phyloP scores from a whole-genome alignment of 2,888 invertebrate genomes.

The Mesoligia furuncula region DNA sequence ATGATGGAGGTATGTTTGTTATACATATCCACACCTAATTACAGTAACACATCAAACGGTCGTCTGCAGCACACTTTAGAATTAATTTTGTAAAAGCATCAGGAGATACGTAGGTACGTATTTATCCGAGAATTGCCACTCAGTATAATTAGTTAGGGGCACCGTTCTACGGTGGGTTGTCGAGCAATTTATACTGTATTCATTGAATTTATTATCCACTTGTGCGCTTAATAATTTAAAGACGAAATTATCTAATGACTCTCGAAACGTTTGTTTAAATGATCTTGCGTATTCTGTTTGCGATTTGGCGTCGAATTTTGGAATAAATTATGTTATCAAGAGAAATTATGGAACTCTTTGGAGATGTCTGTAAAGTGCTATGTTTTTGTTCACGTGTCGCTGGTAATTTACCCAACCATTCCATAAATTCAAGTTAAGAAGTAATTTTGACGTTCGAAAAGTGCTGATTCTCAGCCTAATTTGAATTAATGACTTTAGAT shows the following conservation, averaged over 20 bases:
- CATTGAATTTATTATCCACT: constrained; percentile 66
- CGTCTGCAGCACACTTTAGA: constrained; percentile 37
- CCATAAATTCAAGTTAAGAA: neutral
- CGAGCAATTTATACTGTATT: constrained; percentile 59
- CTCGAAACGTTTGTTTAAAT: constrained; percentile 53
- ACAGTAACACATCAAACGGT: constrained; percentile 43
- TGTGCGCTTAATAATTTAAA: constrained; percentile 64
- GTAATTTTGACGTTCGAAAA: no score
- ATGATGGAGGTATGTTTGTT: no score
- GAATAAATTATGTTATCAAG: neutral
- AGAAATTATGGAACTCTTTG: neutral
- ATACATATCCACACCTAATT: constrained; percentile 27
- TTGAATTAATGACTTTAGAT: no score
- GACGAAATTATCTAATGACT: constrained; percentile 58
- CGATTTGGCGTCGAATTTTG: constrained; percentile 10
- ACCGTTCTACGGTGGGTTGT: constrained; percentile 40
- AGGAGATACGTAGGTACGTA: constrained; percentile 27
- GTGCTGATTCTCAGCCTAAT: no score
- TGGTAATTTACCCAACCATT: neutral
- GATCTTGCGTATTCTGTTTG: constrained; percentile 48
- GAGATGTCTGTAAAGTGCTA: neutral
- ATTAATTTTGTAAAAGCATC: constrained; percentile 66
- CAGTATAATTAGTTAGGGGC: constrained; percentile 65
- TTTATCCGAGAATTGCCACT: constrained; percentile 64
- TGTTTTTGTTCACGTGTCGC: no score